Evolutionary conservation across 2,888 invertebrate species (phyloP).

Genomic region (Lumbricus terrestris): DNA sequence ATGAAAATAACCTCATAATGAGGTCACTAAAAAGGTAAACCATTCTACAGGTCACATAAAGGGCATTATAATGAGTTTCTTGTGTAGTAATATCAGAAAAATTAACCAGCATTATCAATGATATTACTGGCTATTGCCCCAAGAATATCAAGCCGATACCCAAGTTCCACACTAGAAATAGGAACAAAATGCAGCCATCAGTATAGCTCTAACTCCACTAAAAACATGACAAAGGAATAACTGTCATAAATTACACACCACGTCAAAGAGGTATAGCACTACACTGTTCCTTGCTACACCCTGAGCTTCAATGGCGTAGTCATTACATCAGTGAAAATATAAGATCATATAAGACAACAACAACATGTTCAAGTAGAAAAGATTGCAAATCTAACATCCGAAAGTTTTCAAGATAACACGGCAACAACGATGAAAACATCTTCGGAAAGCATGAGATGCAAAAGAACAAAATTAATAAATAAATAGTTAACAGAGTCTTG

Average conservation of each 20-base stretch:
- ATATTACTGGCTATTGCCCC: not conserved
- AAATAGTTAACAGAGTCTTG: not conserved
- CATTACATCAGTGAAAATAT: not conserved
- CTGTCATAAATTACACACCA: not conserved
- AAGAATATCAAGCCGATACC: not conserved
- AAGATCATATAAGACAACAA: not conserved
- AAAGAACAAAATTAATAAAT: not conserved
- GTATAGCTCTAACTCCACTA: not conserved
- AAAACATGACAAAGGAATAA: not conserved
- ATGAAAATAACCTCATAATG: no score
- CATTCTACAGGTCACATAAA: no score
- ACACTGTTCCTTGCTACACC: not conserved
- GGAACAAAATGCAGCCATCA: not conserved
- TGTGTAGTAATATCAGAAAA: not conserved
- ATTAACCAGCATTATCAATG: not conserved
- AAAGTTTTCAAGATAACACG: not conserved
- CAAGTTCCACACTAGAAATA: not conserved
- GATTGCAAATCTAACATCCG: not conserved
- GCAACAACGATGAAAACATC: not conserved
- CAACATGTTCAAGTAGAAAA: not conserved
- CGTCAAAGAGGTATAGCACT: not conserved
- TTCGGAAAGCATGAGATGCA: not conserved
- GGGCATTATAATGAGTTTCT: no score
- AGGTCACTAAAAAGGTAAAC: no score
- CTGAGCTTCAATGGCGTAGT: not conserved